Conservation (phyloP, 2,888 invertebrate genomes). For the Mongoloraphidia duomilia region DNA sequence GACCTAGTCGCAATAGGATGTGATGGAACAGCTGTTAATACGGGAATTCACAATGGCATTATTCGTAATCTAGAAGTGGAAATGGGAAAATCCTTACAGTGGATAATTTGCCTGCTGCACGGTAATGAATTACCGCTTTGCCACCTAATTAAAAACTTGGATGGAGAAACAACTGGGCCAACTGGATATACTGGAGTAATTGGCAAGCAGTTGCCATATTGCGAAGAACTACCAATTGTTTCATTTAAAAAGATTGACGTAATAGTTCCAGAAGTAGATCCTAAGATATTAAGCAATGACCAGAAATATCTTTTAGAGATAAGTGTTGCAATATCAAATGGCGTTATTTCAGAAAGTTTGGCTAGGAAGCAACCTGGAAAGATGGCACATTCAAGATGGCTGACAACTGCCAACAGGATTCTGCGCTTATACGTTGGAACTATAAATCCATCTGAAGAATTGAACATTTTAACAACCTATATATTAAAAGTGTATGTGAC, state of each 20-base stretch:
- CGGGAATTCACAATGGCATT: constrained; percentile 8
- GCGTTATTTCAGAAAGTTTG: constrained; percentile 9
- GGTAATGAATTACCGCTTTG: no score
- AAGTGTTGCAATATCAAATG: constrained; percentile 5
- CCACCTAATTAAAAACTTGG: neutral
- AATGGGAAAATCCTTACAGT: no score
- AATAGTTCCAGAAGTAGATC: neutral
- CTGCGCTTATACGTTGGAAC: constrained; percentile 13
- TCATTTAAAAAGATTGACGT: no score
- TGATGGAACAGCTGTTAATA: constrained; percentile 11
- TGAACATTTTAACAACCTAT: constrained; percentile 7
- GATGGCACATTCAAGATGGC: constrained; percentile 13
- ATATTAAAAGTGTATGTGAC: constrained; percentile 14
- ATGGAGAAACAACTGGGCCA: neutral
- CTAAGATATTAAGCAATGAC: constrained; percentile 12
- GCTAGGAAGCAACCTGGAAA: constrained; percentile 11
- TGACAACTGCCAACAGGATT: constrained; percentile 15
- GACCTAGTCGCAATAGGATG: constrained; percentile 6
- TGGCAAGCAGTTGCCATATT: neutral
- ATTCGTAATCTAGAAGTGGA: constrained; percentile 7
- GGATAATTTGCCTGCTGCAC: no score
- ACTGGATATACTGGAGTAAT: neutral
- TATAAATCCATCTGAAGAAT: constrained; percentile 10
- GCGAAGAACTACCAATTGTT: neutral
- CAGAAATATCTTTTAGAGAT: constrained; percentile 13